phyloP scores from a whole-genome alignment of 2,797 vertebrate genomes.

The Psittacula echo region DNA sequence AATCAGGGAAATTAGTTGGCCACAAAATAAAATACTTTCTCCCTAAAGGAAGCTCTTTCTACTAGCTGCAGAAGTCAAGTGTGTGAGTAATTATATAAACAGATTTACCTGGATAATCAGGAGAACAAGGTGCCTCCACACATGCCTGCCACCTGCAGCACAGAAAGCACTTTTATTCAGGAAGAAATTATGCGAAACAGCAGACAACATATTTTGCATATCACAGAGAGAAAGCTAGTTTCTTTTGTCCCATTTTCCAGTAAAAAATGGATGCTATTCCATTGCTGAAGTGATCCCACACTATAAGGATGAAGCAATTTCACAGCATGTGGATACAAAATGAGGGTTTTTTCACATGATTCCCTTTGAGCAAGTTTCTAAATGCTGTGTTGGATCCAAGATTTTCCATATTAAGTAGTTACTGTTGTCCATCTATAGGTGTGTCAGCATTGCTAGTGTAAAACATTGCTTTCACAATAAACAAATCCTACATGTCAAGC shows the following conservation, averaged over 20 bases:
- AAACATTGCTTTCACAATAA: neutral
- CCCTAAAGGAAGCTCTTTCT: neutral
- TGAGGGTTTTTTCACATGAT: neutral
- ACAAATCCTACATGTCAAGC: fast-evolving
- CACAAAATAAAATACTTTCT: neutral
- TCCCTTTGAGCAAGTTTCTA: neutral
- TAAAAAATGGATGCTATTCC: neutral
- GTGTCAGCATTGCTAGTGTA: neutral
- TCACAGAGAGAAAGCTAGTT: neutral
- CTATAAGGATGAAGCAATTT: neutral
- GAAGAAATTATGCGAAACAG: neutral
- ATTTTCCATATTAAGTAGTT: neutral
- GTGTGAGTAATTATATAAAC: neutral
- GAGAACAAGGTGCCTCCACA: neutral
- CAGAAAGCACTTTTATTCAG: neutral
- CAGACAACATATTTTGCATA: neutral
- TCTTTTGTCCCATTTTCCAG: neutral
- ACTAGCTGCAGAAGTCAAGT: neutral
- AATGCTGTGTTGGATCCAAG: neutral
- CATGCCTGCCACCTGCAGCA: neutral
- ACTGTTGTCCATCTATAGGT: neutral
- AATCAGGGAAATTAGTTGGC: neutral
- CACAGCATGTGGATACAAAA: neutral
- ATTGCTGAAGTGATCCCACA: neutral
- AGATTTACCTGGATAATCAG: neutral